Evolutionary conservation across 2,797 vertebrate species (phyloP).

Genomic region (Catharus ustulatus): DNA sequence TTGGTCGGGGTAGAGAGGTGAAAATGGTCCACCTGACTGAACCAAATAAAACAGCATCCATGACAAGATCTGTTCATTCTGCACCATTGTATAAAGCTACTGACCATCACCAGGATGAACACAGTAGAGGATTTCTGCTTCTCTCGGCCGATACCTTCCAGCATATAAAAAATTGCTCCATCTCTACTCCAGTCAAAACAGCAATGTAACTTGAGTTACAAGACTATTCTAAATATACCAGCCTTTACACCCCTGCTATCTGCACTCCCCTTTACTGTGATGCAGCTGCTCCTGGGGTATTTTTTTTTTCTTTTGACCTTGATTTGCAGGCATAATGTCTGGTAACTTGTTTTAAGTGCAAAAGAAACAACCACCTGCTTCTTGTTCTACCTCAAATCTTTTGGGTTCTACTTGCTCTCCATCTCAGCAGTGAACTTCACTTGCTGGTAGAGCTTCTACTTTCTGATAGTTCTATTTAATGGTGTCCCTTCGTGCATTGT

Average conservation of each 20-base stretch:
- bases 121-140: not conserved
- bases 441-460: not conserved
- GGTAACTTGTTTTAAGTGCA: not conserved
- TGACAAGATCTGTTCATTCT: not conserved
- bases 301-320: not conserved
- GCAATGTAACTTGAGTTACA: not conserved
- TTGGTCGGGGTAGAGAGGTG: not conserved
- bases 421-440: not conserved
- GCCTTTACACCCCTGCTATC: not conserved
- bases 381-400: not conserved
- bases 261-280: not conserved
- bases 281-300: not conserved
- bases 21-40: not conserved
- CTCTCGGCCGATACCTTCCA: not conserved
- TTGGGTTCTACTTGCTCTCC: not conserved
- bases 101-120: not conserved
- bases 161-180: not conserved
- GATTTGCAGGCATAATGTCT: not conserved
- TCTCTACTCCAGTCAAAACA: not conserved
- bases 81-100: not conserved
- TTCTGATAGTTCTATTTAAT: not conserved
- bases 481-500: not conserved
- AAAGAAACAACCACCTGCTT: not conserved
- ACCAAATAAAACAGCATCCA: not conserved
- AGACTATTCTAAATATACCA: not conserved